Conservation (phyloP, 2,888 invertebrate genomes). For the Lymantria monacha region DNA sequence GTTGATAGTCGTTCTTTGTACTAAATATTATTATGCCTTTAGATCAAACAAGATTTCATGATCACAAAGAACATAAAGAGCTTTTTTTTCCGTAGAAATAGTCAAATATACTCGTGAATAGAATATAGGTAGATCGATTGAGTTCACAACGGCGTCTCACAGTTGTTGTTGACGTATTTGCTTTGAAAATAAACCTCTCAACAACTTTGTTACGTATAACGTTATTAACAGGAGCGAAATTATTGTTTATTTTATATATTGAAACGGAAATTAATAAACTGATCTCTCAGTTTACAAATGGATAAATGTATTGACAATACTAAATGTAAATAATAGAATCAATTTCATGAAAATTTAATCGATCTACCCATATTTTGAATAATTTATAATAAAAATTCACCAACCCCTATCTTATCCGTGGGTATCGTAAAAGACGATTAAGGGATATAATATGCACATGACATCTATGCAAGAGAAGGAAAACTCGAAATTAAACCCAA, state of each 20-base stretch:
- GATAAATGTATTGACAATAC: constrained; percentile 1
- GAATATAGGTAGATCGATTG: constrained; percentile 17
- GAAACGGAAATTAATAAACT: constrained; percentile 35
- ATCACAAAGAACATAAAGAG: neutral
- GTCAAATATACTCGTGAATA: constrained; percentile 15
- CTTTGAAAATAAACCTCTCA: constrained; percentile 38
- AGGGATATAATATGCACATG: too few species aligned
- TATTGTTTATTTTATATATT: constrained; percentile 39
- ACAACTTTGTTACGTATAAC: constrained; percentile 36
- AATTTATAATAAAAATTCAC: too few species aligned
- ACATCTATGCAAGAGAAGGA: too few species aligned
- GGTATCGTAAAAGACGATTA: too few species aligned
- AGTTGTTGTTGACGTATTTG: constrained; percentile 30
- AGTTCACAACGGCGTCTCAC: constrained; percentile 12
- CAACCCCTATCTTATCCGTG: too few species aligned
- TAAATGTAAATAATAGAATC: too few species aligned
- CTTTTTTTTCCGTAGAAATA: neutral
- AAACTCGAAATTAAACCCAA: too few species aligned
- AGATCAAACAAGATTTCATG: neutral
- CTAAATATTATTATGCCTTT: neutral
- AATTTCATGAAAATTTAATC: too few species aligned
- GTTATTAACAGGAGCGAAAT: constrained; percentile 35
- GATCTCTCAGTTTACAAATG: constrained; percentile 14
- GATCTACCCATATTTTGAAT: too few species aligned
- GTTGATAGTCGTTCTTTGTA: neutral